Conservation (phyloP, 2,888 invertebrate genomes). For the Oligia strigilis region DNA sequence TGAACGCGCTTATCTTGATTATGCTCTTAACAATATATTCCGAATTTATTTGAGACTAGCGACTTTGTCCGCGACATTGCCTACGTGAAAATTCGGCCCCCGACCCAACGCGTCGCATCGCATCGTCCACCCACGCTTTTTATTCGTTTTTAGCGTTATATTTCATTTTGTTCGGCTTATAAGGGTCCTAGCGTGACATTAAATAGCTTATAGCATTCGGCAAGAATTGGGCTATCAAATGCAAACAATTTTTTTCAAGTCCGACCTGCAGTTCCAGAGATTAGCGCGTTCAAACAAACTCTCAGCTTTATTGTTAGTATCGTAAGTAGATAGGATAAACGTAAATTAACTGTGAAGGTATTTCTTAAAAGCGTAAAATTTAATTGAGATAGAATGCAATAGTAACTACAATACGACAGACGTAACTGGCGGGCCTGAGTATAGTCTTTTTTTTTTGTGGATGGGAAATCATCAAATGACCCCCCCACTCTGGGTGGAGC, state of each 20-base stretch:
- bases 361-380: slow-evolving; percentile 11
- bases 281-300: neutral
- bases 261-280: neutral
- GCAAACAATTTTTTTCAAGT: neutral
- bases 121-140: neutral
- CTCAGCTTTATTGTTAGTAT: neutral
- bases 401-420: neutral
- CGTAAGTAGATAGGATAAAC: neutral
- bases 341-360: slow-evolving; percentile 9
- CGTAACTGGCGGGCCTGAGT: too few species aligned
- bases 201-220: neutral
- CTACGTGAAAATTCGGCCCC: neutral
- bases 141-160: neutral
- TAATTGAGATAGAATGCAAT: neutral
- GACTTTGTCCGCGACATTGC: neutral
- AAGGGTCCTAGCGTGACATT: neutral
- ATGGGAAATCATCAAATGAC: too few species aligned
- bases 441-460: too few species aligned
- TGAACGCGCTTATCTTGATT: neutral
- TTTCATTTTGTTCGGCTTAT: neutral
- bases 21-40: neutral
- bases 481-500: too few species aligned
- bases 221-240: neutral
- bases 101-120: neutral
- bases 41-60: neutral